Evolutionary conservation across 2,113 vertebrate species (phyloP), one percentile per base, ranked within the genome.

Genomic region (Lycaon pictus): DNA sequence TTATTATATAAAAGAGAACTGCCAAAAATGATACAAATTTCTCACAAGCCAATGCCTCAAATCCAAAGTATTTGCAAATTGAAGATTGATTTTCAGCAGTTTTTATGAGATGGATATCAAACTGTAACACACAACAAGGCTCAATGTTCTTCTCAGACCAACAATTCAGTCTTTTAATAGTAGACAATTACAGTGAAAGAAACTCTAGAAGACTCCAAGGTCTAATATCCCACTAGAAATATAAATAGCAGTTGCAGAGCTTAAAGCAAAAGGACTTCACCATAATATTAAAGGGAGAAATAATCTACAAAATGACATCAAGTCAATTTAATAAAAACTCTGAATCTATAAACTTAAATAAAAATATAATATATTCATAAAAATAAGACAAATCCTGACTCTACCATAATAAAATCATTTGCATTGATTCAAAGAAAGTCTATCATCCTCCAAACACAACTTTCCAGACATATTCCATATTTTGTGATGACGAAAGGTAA

Each of bases 41-140:
- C 48, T 91, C 85, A 96, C 62, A 97, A 97, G 81, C 55, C 32
- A 63, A 35, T 76, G n/a, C 51, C 29, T 97, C 72, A 83, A 85
- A 85, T 89, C 51, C 48, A 91, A 94, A 43, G 12, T 90, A 95
- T 90, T 80, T 95, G 56, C 62, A 96, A 96, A 80, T n/a, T 90
- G 35, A 97, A 92, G 80, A 96, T 51, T 94, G 67, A 80, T 86
- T 97, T 92, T 92, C 53, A 94, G 37, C 35, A 55, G 27, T 80
- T 95, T 83, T 90, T 97, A 85, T 91, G 67, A 76, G 51, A 85
- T 63, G 15, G 74, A 92, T 96, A 94, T 96, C 96, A 97, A 97
- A 77, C 53, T 77, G n/a, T 72, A 81, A 69, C 37, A 92, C 3
- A 55, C 35, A 96, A 79, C 53, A 92, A 95, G 55, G 29, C 11